Percentiles rank a stretch among this genome's conserved stretches.
Evolutionary conservation across 2,888 invertebrate species (phyloP).

Genomic region (Rapana venosa): DNA sequence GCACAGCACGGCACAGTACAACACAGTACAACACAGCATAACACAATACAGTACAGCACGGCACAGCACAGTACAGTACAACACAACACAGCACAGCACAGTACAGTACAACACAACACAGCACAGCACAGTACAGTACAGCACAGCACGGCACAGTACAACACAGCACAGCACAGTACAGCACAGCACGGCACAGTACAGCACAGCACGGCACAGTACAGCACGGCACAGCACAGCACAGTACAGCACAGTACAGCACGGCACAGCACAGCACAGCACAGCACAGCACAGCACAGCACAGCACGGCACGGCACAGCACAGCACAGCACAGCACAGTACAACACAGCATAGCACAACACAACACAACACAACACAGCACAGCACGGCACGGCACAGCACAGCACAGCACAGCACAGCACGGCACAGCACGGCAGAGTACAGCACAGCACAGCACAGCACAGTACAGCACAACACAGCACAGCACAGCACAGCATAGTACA

Average conservation of each 20-base stretch:
- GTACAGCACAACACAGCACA: background rate
- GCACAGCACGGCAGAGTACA: background rate
- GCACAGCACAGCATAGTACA: conserved; percentile 18
- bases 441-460: conserved; percentile 19
- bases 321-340: background rate
- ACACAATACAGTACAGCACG: background rate
- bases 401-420: background rate
- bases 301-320: background rate
- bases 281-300: background rate
- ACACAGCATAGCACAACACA: background rate
- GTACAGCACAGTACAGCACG: background rate
- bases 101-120: background rate
- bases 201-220: background rate
- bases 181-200: background rate
- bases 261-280: background rate
- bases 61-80: background rate
- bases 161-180: background rate
- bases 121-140: background rate
- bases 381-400: background rate
- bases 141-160: background rate
- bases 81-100: background rate
- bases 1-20: background rate
- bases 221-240: background rate
- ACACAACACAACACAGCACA: background rate
- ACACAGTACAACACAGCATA: background rate